Evolutionary conservation across 2,797 vertebrate genomes (phyloP).

Genomic region (Rhynchotus rufescens): DNA sequence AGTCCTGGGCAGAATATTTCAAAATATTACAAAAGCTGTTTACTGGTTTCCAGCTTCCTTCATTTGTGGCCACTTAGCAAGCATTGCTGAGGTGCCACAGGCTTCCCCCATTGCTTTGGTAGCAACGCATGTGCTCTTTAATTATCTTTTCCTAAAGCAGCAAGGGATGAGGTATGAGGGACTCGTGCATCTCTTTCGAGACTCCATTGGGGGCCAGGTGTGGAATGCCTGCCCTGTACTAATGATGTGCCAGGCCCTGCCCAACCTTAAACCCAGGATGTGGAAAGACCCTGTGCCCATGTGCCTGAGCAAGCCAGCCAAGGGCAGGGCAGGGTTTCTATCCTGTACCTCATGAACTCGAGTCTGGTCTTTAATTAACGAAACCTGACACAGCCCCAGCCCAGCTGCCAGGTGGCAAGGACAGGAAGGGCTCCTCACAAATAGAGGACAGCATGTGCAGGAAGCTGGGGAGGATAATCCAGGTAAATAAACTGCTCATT

Average conservation of each 20-base stretch:
- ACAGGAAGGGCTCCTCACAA: conserved; percentile 10
- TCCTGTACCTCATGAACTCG: neutral
- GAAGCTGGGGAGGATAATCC: conserved; percentile 23
- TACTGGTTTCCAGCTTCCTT: neutral
- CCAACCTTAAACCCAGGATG: neutral
- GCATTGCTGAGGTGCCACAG: neutral
- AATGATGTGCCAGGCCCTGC: neutral
- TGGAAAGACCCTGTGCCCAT: fast-evolving
- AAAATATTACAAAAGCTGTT: neutral
- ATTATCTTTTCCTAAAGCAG: neutral
- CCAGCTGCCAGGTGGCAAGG: neutral
- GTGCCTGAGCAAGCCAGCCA: neutral
- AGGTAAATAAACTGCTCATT: conserved; percentile 41
- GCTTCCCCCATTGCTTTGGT: neutral
- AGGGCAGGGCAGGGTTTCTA: neutral
- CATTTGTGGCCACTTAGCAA: neutral
- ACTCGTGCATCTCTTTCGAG: neutral
- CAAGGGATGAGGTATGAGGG: neutral
- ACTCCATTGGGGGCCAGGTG: neutral
- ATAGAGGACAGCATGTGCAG: conserved; percentile 4
- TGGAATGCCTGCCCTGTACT: neutral
- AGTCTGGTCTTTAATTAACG: conserved; percentile 7
- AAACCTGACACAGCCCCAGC: neutral
- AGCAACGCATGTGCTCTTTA: neutral
- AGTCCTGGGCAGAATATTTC: neutral